Base-by-base conservation (phyloP, 23 tunicate species). In the Ciona savignyi region DNA sequence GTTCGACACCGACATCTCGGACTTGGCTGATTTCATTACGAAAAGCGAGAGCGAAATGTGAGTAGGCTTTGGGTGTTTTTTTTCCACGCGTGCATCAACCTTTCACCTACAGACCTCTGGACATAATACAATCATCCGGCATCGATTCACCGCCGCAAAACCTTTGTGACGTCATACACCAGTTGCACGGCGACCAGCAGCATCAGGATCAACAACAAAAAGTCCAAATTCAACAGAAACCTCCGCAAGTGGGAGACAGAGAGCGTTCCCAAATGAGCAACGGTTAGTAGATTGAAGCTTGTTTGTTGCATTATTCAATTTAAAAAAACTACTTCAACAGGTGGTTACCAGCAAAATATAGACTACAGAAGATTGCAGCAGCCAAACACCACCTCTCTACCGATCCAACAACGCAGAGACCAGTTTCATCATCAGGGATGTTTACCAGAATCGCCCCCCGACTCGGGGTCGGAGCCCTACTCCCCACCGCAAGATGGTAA, bases 361-460 rank as follows among this genome's bases (percentile, higher is more conserved):
- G 56, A 42, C 15, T 42, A 6, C 15, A 42, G 56, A 42, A 42
- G 56, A 42, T 6, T 42, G 11, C 56, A 42, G 56, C 56, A 42
- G 9, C 56, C 9, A 42, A 42, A 42, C 15, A 6, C 56, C 9
- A 42, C 9, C 15, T 6, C 56, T 6, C 11, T 42, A 6, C 56
- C 56, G 15, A 42, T 42, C 9, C 56, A 42, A 42, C 56, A 42
- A 9, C 9, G 56, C 9, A 42, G 15, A 42, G 56, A 42, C 56
- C 56, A 42, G 15, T 11, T 49, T 11, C 15, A 42, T 42, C 56
- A 42, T 15, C 9, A 42, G 11, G 56, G 56, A 28, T 74, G 90
- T 61, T 72, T 83, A 21, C 97, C 97, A 0, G 97, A 84, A 3
- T 91, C 97, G 0, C 89, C 97, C 1, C 97, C 97, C 2, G 97